phyloP scores from a whole-genome alignment of 2,113 vertebrate genomes.

The Leptodactylus fuscus region DNA sequence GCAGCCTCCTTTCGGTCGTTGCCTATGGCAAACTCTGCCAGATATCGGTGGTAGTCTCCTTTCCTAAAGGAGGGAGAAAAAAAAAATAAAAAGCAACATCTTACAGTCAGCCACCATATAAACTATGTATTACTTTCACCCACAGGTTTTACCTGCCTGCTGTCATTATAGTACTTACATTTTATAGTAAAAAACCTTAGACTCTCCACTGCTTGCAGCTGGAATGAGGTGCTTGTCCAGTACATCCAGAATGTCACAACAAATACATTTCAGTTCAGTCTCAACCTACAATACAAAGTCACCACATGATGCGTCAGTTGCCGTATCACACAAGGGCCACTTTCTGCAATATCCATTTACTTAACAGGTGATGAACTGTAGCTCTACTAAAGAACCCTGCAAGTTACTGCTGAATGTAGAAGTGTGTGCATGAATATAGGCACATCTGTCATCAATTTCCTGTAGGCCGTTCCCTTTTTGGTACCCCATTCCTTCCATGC shows the following conservation, averaged over 20 bases:
- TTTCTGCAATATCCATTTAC: not conserved
- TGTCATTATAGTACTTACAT: conserved; percentile 72
- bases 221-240: conserved; percentile 98
- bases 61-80: too few species aligned
- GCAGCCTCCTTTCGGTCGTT: conserved; percentile 98
- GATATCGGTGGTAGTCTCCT: conserved; percentile 98
- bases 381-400: not conserved
- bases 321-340: not conserved
- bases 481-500: conserved; percentile 39
- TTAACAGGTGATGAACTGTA: not conserved
- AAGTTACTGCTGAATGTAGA: not conserved
- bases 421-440: not conserved
- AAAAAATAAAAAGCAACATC: too few species aligned
- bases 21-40: conserved; percentile 97
- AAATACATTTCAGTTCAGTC: conserved; percentile 94
- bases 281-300: conserved; percentile 82
- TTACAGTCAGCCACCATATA: too few species aligned
- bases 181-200: conserved; percentile 99
- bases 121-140: too few species aligned
- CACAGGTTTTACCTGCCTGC: too few species aligned
- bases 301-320: not conserved
- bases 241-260: conserved; percentile 96
- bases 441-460: conserved; percentile 41
- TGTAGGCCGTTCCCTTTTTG: not conserved
- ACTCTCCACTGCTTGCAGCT: conserved; percentile 94